phyloP scores from a whole-genome alignment of 2,797 vertebrate genomes.

The Enteromius treurensis region DNA sequence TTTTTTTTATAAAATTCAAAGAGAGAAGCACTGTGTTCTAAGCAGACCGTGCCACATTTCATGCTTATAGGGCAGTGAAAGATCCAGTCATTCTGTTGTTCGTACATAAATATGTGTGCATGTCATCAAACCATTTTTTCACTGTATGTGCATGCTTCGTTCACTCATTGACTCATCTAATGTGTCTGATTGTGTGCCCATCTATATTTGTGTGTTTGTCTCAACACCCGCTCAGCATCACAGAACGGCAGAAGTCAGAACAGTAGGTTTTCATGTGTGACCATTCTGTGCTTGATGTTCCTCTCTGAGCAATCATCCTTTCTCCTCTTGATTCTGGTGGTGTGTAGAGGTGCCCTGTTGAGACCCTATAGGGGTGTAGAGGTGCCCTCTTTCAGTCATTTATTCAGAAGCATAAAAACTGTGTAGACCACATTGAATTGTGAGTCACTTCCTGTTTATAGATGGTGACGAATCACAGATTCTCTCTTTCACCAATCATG shows the following conservation, averaged over 20 bases:
- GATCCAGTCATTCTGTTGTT: background rate
- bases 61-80: background rate
- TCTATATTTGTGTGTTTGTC: slow-evolving; percentile 59
- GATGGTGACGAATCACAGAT: slow-evolving; percentile 9
- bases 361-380: background rate
- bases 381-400: slow-evolving; percentile 7
- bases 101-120: slow-evolving; percentile 30
- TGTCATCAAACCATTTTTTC: slow-evolving; percentile 33
- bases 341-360: slow-evolving; percentile 16
- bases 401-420: background rate
- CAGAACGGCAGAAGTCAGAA: slow-evolving; percentile 76
- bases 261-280: slow-evolving; percentile 75
- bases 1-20: background rate
- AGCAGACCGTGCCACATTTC: background rate
- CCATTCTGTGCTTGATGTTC: slow-evolving; percentile 11
- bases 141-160: slow-evolving; percentile 32
- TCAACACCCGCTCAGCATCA: slow-evolving; percentile 76
- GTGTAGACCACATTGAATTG: background rate
- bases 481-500: background rate
- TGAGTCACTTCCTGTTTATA: slow-evolving; percentile 15
- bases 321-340: slow-evolving; percentile 17
- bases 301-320: slow-evolving; percentile 18
- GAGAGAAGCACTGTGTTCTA: background rate
- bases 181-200: slow-evolving; percentile 50
- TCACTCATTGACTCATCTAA: slow-evolving; percentile 37